Conservation (phyloP, 1,140 invertebrate species). For the Cotesia chilonis region DNA sequence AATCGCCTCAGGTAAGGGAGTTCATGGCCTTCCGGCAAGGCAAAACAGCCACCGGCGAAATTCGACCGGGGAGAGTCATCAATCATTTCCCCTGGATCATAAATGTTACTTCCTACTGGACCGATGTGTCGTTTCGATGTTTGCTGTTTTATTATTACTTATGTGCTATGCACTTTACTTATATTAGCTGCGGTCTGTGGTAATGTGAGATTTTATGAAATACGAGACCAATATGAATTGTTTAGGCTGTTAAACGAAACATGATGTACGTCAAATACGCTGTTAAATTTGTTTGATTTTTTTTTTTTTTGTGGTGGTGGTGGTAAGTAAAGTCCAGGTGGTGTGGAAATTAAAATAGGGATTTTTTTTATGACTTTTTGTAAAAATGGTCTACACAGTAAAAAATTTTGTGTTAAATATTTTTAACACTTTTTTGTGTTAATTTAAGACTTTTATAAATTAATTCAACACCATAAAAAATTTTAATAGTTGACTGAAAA, state of each 20-base stretch:
- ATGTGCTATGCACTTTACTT: no score
- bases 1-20: slow-evolving; percentile 17
- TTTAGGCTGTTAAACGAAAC: not conserved
- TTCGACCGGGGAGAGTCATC: slow-evolving; percentile 10
- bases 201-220: slow-evolving; percentile 8
- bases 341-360: not conserved
- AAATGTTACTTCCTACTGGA: not conserved
- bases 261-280: not conserved
- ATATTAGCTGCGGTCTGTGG: not conserved
- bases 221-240: slow-evolving; percentile 4
- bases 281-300: not conserved
- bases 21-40: slow-evolving; percentile 28
- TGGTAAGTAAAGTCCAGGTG: not conserved
- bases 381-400: no score
- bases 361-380: not conserved
- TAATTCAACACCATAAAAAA: no score
- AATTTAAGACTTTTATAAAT: no score
- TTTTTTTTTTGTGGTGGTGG: no score
- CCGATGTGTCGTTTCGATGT: not conserved
- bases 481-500: no score
- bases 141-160: not conserved
- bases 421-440: no score
- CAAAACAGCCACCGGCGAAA: slow-evolving; percentile 7
- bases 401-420: no score
- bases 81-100: not conserved